These are phyloP conservation scores for Cylas formicarius DNA, from an alignment of 1,140 invertebrate genomes.

Conservation along the genomic window DNA sequence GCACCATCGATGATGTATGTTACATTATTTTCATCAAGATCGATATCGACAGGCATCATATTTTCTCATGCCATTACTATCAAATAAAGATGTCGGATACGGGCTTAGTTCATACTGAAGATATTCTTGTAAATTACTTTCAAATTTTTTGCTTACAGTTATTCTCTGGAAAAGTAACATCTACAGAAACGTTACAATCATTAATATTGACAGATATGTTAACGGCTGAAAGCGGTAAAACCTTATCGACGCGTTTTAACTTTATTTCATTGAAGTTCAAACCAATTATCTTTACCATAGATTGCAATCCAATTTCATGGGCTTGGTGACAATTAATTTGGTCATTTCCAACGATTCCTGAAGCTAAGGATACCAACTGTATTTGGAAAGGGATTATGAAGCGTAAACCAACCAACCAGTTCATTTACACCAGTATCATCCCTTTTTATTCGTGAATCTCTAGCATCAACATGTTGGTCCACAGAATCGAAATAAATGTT, in stretches of 20 bases:
- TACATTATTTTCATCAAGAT: conserved; percentile 36
- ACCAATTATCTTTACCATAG: conserved; percentile 33
- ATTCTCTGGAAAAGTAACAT: conserved; percentile 42
- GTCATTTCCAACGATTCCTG: conserved; percentile 37
- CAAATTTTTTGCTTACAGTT: conserved; percentile 33
- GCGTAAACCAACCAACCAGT: conserved; percentile 38
- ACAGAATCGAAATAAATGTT: conserved; percentile 28
- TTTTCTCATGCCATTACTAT: conserved; percentile 41
- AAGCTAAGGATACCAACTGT: conserved; percentile 37
- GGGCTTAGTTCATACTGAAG: conserved; percentile 41
- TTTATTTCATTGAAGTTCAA: conserved; percentile 34
- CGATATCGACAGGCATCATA: conserved; percentile 29
- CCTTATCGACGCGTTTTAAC: conserved; percentile 27
- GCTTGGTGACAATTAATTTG: conserved; percentile 41
- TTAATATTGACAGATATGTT: conserved; percentile 21
- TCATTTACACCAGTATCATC: conserved; percentile 36
- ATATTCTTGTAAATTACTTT: conserved; percentile 34
- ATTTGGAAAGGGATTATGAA: conserved; percentile 34
- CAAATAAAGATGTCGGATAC: conserved; percentile 40
- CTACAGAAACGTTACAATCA: conserved; percentile 34
- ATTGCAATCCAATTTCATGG: conserved; percentile 35
- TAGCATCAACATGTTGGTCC: conserved; percentile 40
- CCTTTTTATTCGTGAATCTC: conserved; percentile 37
- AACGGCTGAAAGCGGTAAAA: conserved; percentile 11
- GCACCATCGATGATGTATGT: conserved; percentile 36